A percentile compares a stretch with the other conserved stretches of the same genome.
Evolutionary conservation across 2,113 vertebrate species (phyloP).

Genomic region (Semnornis frantzii): DNA sequence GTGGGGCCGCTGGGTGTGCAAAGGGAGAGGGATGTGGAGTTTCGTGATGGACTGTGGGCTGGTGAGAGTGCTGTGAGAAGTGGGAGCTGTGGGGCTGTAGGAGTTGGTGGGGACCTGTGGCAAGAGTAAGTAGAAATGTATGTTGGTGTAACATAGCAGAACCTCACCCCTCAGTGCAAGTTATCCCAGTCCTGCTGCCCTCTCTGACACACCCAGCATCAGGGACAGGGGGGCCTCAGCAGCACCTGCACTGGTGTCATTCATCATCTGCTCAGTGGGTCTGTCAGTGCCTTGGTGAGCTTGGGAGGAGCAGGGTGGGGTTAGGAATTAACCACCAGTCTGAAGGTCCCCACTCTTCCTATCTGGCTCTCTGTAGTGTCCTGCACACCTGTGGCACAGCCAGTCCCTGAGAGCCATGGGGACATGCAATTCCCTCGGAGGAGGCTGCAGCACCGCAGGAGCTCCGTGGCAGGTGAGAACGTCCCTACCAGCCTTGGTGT

Average conservation of each 20-base stretch:
- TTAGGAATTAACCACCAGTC: not conserved
- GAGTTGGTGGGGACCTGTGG: not conserved
- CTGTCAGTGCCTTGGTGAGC: not conserved
- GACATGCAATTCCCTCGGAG: constrained; percentile 33
- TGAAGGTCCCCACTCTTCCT: constrained; percentile 41
- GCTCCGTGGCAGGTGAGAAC: constrained; percentile 46
- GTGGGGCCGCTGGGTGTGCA: not conserved
- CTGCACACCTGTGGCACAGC: constrained; percentile 28
- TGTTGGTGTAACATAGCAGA: not conserved
- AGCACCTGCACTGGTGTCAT: not conserved
- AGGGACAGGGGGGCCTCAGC: not conserved
- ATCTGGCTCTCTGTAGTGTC: constrained; percentile 53
- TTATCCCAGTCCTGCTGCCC: not conserved
- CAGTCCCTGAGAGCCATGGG: constrained; percentile 34
- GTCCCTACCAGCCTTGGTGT: not conserved
- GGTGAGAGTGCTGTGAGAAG: not conserved
- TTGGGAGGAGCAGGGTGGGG: constrained; percentile 39
- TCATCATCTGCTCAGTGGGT: not conserved
- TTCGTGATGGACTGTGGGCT: not conserved
- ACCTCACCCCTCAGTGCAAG: not conserved
- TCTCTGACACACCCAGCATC: not conserved
- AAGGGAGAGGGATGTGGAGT: not conserved
- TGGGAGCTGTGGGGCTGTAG: not conserved
- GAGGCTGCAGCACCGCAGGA: constrained; percentile 44
- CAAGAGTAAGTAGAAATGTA: not conserved